A percentile compares a stretch with the other conserved stretches of the same genome.
phyloP scores from a whole-genome alignment of 2,888 invertebrate species.

The Temnothorax unifasciatus region DNA sequence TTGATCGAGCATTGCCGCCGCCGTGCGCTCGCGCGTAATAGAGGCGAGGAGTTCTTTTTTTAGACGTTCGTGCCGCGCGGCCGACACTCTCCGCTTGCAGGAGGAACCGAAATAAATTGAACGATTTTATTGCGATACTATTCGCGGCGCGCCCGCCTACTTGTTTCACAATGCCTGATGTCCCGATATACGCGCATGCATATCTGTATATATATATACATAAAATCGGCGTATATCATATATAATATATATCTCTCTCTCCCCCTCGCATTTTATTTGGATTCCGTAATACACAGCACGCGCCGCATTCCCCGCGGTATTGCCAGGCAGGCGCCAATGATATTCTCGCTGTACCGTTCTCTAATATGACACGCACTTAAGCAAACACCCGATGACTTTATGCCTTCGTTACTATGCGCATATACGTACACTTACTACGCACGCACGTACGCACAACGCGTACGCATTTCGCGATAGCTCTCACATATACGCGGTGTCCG shows the following conservation, averaged over 20 bases:
- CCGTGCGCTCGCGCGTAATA: conserved; percentile 45
- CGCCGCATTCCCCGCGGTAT: conserved; percentile 42
- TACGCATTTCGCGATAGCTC: conserved; percentile 22
- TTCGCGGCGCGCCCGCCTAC: conserved; percentile 47
- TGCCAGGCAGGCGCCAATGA: conserved; percentile 53
- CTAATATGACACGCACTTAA: conserved; percentile 57
- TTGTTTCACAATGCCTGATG: conserved; percentile 50
- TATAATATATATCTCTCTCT: neutral
- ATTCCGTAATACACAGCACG: conserved; percentile 27
- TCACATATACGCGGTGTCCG: conserved; percentile 1
- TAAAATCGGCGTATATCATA: neutral
- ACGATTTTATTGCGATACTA: conserved; percentile 57
- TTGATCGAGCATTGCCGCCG: conserved; percentile 52
- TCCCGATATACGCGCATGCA: neutral
- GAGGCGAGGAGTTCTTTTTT: conserved; percentile 45
- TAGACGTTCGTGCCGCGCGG: conserved; percentile 39
- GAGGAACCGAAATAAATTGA: conserved; percentile 53
- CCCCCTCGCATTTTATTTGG: conserved; percentile 30
- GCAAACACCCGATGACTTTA: conserved; percentile 54
- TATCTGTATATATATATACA: neutral
- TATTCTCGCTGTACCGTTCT: conserved; percentile 52
- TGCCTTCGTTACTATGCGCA: conserved; percentile 36
- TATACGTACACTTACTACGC: neutral
- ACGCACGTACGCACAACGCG: neutral
- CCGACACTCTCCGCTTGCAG: conserved; percentile 45